Base-by-base conservation (phyloP, 2,888 invertebrate genomes). In the Toxonevra muliebris region DNA sequence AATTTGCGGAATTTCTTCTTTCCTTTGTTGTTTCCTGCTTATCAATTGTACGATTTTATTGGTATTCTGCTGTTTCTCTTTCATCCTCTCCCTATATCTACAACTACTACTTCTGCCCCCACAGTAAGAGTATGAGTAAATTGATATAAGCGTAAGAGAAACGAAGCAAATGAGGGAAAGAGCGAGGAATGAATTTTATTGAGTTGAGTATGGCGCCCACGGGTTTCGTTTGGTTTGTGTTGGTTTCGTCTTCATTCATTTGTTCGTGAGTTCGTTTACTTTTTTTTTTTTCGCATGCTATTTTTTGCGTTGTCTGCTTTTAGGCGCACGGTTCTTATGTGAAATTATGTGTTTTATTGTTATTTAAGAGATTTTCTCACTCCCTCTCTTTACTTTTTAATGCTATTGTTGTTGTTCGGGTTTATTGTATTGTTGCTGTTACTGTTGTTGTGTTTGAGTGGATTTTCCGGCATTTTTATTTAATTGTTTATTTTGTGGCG, bases 401-500 rank as follows among this genome's bases (percentile, higher is more conserved):
- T 17, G 3, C 4, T 10, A 43, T 41, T 41, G 41, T 15, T 59
- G 43, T 8, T 54, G 20, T 42, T 71, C 61, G 58, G 61, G 68
- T 69, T 72, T 61, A 48, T 66, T 60, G 30, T 66, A 48, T 61
- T 68, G 52, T 61, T 66, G 58, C 63, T 67, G 64, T n/a, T n/a
- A n/a, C n/a, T n/a, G 52, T 57, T 52, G 64, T 43, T 17, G 17
- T 41, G n/a, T 42, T 66, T 60, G 61, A 69, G 69, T 69, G 65
- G 71, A 69, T 74, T 73, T 69, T 61, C 54, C 59, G 71, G 66
- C 55, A 71, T 61, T 71, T 71, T 68, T 71, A 74, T 71, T 80
- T 79, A 80, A 79, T 78, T 79, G 79, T 80, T 79, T 80, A 73
- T 73, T 73, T 73, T 78, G 74, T 68, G 73, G 71, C 73, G 73